These are phyloP conservation scores for Helicoverpa zea DNA, from an alignment of 1,140 invertebrate genomes.

Conservation along the genomic window DNA sequence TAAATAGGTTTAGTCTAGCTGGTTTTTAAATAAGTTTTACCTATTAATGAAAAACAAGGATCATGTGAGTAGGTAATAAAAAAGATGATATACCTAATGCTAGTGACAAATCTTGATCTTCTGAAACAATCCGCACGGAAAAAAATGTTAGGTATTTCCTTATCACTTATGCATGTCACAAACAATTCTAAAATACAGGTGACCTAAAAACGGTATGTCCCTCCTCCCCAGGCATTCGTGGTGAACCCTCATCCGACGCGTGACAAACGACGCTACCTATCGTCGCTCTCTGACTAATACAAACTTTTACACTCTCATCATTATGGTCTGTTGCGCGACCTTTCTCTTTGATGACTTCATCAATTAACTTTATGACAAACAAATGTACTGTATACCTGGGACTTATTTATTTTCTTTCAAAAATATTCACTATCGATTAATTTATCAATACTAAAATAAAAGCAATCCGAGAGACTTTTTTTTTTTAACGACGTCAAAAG, in stretches of 20 bases:
- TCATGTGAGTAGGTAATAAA: too few species aligned
- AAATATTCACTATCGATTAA: neutral
- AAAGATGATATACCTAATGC: too few species aligned
- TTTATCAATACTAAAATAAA: neutral
- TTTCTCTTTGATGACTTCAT: neutral
- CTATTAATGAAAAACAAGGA: neutral
- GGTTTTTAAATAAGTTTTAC: neutral
- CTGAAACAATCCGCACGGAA: too few species aligned
- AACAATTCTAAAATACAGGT: neutral
- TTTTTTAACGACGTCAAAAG: too few species aligned
- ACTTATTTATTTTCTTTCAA: neutral
- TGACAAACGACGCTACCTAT: conserved; percentile 32
- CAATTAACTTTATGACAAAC: neutral
- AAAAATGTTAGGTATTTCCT: too few species aligned
- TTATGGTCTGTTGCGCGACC: conserved; percentile 1
- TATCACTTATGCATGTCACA: too few species aligned
- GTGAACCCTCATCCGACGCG: conserved; percentile 21
- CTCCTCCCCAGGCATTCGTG: neutral
- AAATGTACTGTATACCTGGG: neutral
- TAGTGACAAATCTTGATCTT: too few species aligned
- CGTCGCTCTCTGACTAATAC: conserved; percentile 6
- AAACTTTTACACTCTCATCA: conserved; percentile 26
- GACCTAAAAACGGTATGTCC: conserved; percentile 9
- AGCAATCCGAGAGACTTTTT: neutral
- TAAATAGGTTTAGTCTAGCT: conserved; percentile 42